phyloP scores from a whole-genome alignment of 2,888 invertebrate genomes.

The Ophioninae sp. region DNA sequence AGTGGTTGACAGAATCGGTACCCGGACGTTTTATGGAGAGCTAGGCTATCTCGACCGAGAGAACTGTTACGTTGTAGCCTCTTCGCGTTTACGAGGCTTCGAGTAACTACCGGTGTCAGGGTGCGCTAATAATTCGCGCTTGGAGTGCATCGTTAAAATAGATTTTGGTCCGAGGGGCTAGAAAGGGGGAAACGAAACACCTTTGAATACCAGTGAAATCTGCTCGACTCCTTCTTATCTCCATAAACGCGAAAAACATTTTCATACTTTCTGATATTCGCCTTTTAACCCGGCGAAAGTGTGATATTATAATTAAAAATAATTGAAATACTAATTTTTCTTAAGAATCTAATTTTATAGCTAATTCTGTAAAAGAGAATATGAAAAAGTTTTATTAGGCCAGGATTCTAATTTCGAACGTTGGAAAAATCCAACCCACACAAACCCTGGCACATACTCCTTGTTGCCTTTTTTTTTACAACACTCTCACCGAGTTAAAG shows the following conservation, averaged over 20 bases:
- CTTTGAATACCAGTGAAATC: constrained; percentile 14
- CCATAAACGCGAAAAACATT: neutral
- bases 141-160: constrained; percentile 66
- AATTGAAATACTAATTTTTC: no score
- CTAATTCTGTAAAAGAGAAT: no score
- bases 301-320: no score
- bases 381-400: no score
- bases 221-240: constrained; percentile 4
- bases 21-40: constrained; percentile 11
- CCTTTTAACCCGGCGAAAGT: no score
- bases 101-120: constrained; percentile 59
- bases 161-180: constrained; percentile 54
- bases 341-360: no score
- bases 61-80: constrained; percentile 7
- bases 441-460: no score
- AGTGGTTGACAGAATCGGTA: constrained; percentile 5
- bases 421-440: no score
- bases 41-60: neutral
- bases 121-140: constrained; percentile 69
- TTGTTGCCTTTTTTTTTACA: no score
- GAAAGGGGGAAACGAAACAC: neutral
- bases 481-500: no score
- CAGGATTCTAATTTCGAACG: no score
- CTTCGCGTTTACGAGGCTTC: neutral
- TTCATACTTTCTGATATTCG: no score